Evolutionary conservation across 2,888 invertebrate species (phyloP), one percentile per base, ranked within the genome.

Genomic region (Drosophila neonasuta): DNA sequence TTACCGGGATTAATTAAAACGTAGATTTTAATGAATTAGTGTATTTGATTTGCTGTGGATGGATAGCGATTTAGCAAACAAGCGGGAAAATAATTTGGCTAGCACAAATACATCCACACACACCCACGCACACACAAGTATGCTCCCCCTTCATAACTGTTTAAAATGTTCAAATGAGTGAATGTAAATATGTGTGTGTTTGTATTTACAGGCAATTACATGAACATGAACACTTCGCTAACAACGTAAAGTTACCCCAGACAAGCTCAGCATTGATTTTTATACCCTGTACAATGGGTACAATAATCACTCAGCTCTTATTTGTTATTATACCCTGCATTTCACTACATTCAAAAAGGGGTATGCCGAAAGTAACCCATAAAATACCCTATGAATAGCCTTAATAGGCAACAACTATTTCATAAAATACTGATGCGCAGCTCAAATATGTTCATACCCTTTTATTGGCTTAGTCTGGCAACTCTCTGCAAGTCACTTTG

Each of bases 1-100:
- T 51, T 59, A 56, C 60, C 44, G 54, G 67, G 67, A 73, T 65
- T 71, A 73, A 71, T 67, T 70, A 63, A 62, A 17, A 54, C 54
- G 17, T 44, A 42, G 42, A 20, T 13, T 44, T 10, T 39, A n/a
- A 20, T 32, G n/a, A 32, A 9, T 20, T 20, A 32, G 17, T 54
- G 42, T 8, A 54, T 54, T n/a, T 54, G 42, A 54, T 52, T 52
- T 44, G 42, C 30, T 20, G 20, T 9, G 24, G 42, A 54, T 30
- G 42, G 44, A 44, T 54, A 32, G 32, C n/a, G 41, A 46, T 29
- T 32, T 17, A 7, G 49, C 13, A 15, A 39, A 57, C 48, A 57
- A 57, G 54, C 54, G 54, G 54, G 42, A 54, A 54, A 44, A 41
- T 44, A 54, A 44, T 44, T 17, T 42, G 46, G 32, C 13, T 39